A percentile compares a stretch with the other conserved stretches of the same genome.
phyloP scores from a whole-genome alignment of 2,888 invertebrate species.

The Meteorus colon region DNA sequence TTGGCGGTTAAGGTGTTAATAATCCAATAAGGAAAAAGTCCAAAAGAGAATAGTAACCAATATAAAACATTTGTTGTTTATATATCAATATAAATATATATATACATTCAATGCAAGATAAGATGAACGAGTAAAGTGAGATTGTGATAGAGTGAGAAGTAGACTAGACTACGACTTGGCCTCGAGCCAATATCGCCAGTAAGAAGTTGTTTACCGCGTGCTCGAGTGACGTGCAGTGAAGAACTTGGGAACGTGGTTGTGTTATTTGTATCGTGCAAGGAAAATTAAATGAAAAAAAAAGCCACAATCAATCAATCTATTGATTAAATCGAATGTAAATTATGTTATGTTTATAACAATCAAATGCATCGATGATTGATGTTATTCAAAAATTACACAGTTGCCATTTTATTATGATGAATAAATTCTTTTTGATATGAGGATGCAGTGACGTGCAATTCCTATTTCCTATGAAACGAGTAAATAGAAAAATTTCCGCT shows the following conservation, averaged over 20 bases:
- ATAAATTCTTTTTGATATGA: neutral
- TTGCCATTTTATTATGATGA: neutral
- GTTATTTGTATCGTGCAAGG: constrained; percentile 34
- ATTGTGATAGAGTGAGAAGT: constrained; percentile 43
- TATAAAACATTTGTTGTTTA: neutral
- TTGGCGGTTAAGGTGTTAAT: too few relatives aligned
- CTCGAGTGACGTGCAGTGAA: constrained; percentile 42
- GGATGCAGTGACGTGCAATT: neutral
- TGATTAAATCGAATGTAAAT: constrained; percentile 11
- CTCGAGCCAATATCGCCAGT: constrained; percentile 53
- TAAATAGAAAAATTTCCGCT: neutral
- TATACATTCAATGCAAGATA: constrained; percentile 18
- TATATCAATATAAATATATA: constrained; percentile 3
- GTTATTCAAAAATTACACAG: neutral
- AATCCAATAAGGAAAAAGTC: neutral
- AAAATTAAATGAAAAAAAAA: neutral
- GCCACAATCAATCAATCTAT: constrained; percentile 15
- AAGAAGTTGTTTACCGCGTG: constrained; percentile 63
- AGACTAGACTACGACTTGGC: constrained; percentile 54
- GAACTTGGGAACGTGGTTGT: constrained; percentile 18
- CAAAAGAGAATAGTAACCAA: neutral
- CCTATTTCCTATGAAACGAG: neutral
- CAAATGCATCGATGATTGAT: neutral
- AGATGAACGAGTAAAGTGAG: constrained; percentile 30
- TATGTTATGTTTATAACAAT: neutral